Percentiles rank a stretch among this genome's conserved stretches.
Conservation (phyloP, 2,888 invertebrate genomes). For the Bellardia bayeri region DNA sequence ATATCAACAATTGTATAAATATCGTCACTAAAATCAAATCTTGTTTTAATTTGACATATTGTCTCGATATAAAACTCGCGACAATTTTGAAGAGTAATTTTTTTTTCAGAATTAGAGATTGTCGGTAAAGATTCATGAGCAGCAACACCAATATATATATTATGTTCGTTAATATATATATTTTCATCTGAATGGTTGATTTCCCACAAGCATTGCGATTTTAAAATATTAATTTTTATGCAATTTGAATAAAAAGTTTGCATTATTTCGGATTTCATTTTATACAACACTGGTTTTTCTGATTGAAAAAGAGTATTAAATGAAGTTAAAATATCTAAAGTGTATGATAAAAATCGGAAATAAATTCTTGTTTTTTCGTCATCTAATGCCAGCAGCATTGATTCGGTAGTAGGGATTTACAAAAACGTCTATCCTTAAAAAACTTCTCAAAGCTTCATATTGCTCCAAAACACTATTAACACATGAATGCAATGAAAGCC, state of each 20-base stretch:
- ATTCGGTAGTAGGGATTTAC: not conserved
- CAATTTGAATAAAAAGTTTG: not conserved
- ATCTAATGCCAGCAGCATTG: not conserved
- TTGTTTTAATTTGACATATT: no score
- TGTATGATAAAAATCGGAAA: not conserved
- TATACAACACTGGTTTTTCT: not conserved
- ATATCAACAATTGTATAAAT: no score
- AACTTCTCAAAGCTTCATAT: not conserved
- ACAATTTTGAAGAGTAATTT: no score
- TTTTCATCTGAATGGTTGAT: no score
- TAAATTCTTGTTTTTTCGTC: not conserved
- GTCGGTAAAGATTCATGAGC: no score
- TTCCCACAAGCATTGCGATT: no score
- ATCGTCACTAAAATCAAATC: no score
- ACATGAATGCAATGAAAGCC: not conserved
- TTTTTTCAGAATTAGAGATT: no score
- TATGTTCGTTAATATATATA: no score
- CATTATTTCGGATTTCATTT: not conserved
- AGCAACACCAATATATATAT: no score
- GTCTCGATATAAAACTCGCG: no score
- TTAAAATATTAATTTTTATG: no score
- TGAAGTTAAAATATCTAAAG: not conserved
- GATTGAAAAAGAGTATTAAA: conserved; percentile 1
- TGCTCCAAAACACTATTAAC: not conserved
- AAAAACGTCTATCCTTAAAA: not conserved